phyloP scores from a whole-genome alignment of 1,140 invertebrate genomes.

The Scaptomyza graminum region DNA sequence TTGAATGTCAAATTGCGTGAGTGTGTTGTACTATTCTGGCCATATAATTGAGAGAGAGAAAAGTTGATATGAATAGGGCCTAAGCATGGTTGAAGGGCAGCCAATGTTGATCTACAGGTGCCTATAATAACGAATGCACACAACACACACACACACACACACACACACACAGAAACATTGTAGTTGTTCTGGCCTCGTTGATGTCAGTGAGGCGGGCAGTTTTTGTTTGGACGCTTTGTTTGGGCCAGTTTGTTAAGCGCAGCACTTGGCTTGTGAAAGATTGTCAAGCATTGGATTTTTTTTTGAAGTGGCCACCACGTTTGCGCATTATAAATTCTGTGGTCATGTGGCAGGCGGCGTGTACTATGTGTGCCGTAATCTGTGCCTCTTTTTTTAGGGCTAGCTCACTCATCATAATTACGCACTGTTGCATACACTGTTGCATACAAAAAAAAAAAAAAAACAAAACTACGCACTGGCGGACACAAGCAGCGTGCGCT shows the following conservation, averaged over 20 bases:
- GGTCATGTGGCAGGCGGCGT: constrained; percentile 38
- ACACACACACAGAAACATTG: constrained; percentile 2
- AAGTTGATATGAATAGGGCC: constrained; percentile 46
- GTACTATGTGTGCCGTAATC: too few species aligned
- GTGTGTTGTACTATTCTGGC: constrained; percentile 10
- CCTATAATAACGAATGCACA: constrained; percentile 45
- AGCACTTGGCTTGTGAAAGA: constrained; percentile 42
- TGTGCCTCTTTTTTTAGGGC: too few species aligned
- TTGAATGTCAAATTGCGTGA: constrained; percentile 8
- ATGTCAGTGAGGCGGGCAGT: constrained; percentile 45
- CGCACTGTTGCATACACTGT: constrained; percentile 65
- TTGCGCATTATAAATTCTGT: constrained; percentile 69
- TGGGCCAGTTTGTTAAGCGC: constrained; percentile 38
- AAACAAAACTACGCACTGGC: constrained; percentile 21
- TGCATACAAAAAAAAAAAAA: constrained; percentile 24
- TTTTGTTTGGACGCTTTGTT: constrained; percentile 19
- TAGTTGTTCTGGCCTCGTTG: constrained; percentile 15
- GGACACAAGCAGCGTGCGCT: constrained; percentile 11
- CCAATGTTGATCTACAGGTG: constrained; percentile 72
- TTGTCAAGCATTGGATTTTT: constrained; percentile 43
- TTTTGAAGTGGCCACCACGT: constrained; percentile 58
- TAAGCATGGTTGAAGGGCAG: constrained; percentile 62
- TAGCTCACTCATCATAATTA: constrained; percentile 74
- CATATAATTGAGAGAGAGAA: constrained; percentile 33
- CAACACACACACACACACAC: constrained; percentile 12